Percentiles rank a stretch among this genome's conserved stretches.
phyloP scores from a whole-genome alignment of 2,888 invertebrate genomes.

The Idaea straminata region DNA sequence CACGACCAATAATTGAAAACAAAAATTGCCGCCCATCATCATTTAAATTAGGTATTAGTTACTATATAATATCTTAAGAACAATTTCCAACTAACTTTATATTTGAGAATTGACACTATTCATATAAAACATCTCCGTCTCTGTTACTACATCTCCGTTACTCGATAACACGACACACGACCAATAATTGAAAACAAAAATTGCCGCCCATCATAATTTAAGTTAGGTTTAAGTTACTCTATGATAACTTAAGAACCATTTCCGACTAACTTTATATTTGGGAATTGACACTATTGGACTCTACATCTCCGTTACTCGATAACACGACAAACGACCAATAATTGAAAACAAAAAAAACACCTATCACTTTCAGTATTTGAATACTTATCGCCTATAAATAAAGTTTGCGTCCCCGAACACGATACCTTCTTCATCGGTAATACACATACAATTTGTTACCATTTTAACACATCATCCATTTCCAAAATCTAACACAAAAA shows the following conservation, averaged over 20 bases:
- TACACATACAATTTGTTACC: slow-evolving; percentile 62
- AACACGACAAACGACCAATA: background rate
- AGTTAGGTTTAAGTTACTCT: too few species aligned
- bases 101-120: too few species aligned
- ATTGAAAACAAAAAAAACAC: slow-evolving; percentile 28
- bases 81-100: too few species aligned
- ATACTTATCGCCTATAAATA: slow-evolving; percentile 58
- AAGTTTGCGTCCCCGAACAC: slow-evolving; percentile 52
- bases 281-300: background rate
- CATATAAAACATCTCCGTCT: too few species aligned
- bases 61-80: too few species aligned
- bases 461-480: slow-evolving; percentile 79
- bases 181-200: slow-evolving; percentile 11
- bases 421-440: slow-evolving; percentile 35
- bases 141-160: too few species aligned
- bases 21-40: slow-evolving; percentile 39
- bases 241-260: too few species aligned
- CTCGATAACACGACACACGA: too few species aligned
- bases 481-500: slow-evolving; percentile 55
- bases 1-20: too few species aligned
- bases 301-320: background rate
- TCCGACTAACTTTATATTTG: background rate
- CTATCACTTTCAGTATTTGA: slow-evolving; percentile 48
- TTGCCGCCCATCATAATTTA: slow-evolving; percentile 42
- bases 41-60: too few species aligned